Evolutionary conservation across 1,140 invertebrate genomes (phyloP), one percentile per base, ranked within the genome.

Genomic region (Aethina tumida): DNA sequence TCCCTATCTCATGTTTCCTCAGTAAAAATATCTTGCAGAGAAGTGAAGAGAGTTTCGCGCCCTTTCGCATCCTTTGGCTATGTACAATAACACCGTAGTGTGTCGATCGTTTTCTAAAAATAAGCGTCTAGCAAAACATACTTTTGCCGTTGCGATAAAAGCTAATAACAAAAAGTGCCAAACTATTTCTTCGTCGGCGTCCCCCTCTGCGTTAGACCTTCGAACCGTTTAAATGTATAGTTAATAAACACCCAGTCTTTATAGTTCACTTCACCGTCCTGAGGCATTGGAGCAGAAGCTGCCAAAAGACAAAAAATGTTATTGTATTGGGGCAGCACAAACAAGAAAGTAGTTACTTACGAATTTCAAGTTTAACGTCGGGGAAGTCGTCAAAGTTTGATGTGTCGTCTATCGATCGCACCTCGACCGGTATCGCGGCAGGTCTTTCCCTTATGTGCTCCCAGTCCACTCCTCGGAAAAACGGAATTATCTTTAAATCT

Each of bases 351-450:
- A 19, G 4, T 46, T 22, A 84, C 89, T 80, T 78, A 94, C 90
- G 90, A 73, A 97, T 97, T 73, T 96, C 92, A 32, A 98, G 73
- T 67, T 98, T 96, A 48, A 97, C 93, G 66, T 99, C 92, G 7
- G 95, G 95, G 71, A 99, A 99, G 52, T 99, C 96, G 69, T 99
- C 97, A 67, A 99, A 99, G 69, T 99, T 99, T 43, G 94, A 98
- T 25, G 97, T 99, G 65, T 99, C 97, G 62, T 95, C 88, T 47
- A 94, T 91, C 35, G 86, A 86, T 56, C 80, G 77, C 41, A 97
- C 90, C 60, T 94, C 88, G 16, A 98, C 90, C 28, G 89, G 81
- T 67, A 98, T 98, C 45, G 95, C 94, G 39, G 97, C 90, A 30
- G 97, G 96, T 44, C 95, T 73, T 60, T 99, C 95, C 46, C 95